Percentiles rank a stretch among this genome's conserved stretches.
phyloP scores from a whole-genome alignment of 1,140 invertebrate species.

The Saxidomus purpurata region DNA sequence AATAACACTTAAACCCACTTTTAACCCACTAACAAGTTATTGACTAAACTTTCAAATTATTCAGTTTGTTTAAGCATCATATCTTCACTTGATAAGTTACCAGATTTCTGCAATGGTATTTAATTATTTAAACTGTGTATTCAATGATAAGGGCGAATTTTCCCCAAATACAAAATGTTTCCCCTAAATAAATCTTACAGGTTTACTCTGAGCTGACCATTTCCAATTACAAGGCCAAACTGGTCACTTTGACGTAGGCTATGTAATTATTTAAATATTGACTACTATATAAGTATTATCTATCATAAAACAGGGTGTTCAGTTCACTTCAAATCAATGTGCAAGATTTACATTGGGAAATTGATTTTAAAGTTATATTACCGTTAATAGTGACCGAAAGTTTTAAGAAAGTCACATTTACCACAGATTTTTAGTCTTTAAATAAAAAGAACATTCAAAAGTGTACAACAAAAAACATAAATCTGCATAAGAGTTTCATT shows the following conservation, averaged over 20 bases:
- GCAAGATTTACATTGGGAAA: no score
- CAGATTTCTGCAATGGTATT: background rate
- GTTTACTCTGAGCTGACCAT: background rate
- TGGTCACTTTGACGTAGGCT: background rate
- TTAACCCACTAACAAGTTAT: background rate
- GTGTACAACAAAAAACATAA: no score
- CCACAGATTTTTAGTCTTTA: no score
- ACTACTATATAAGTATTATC: no score
- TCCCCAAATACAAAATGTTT: background rate
- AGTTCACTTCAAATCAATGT: no score
- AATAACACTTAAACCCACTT: background rate
- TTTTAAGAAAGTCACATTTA: no score
- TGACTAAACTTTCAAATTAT: background rate
- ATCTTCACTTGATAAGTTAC: conserved; percentile 3
- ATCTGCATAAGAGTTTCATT: no score
- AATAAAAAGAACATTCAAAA: no score
- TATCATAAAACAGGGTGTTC: no score
- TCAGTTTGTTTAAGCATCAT: background rate
- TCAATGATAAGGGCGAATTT: background rate
- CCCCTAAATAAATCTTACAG: background rate
- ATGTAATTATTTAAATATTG: background rate
- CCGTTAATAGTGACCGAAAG: no score
- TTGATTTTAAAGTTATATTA: no score
- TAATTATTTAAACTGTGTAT: conserved; percentile 12
- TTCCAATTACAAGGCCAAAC: background rate